These are phyloP conservation scores for Lasioglossum morio DNA, from an alignment of 2,888 invertebrate genomes.

Conservation along the genomic window DNA sequence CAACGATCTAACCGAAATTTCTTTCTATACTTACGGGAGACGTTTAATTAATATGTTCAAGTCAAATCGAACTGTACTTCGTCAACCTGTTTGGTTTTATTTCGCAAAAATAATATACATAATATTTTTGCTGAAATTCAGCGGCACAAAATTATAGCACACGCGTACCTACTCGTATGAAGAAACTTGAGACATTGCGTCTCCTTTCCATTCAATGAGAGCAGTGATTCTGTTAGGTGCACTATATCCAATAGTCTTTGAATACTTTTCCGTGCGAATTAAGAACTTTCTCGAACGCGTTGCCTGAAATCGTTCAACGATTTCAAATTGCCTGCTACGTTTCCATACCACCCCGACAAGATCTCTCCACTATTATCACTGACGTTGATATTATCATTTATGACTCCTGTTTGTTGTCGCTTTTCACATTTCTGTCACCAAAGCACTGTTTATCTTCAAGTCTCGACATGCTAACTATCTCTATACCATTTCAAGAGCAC, in stretches of 20 bases:
- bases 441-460: neutral
- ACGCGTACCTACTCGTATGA: neutral
- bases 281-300: neutral
- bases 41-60: neutral
- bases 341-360: too few species aligned
- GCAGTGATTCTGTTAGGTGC: neutral
- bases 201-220: neutral
- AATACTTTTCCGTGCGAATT: too few species aligned
- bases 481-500: neutral
- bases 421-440: neutral
- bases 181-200: neutral
- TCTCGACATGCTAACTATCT: neutral
- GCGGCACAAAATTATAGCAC: neutral
- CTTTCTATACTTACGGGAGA: neutral
- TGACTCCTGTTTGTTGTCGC: neutral
- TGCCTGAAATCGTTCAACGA: too few species aligned
- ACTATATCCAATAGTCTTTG: neutral
- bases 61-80: neutral
- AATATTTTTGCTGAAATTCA: neutral
- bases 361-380: too few species aligned
- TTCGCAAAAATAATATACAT: neutral
- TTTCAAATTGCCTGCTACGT: too few species aligned
- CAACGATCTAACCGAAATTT: neutral
- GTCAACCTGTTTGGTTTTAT: neutral
- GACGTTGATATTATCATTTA: too few species aligned